These are phyloP conservation scores for Poecilia picta DNA, from an alignment of 2,797 vertebrate species.

Conservation along the genomic window DNA sequence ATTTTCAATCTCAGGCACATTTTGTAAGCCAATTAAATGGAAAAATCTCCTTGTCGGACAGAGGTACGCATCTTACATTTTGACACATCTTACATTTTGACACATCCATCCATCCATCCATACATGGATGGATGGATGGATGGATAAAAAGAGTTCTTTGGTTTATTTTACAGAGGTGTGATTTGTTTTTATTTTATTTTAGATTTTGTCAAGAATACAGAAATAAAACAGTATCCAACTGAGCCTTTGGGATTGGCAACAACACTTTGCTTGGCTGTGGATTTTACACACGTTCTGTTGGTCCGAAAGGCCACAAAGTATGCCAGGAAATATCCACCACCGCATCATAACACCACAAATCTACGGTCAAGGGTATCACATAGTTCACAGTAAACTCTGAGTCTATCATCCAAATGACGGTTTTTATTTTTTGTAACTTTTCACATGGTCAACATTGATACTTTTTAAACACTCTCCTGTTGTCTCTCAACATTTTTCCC, in stretches of 20 bases:
- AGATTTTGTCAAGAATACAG: not conserved
- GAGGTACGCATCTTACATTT: not conserved
- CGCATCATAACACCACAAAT: not conserved
- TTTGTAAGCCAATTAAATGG: constrained; percentile 1
- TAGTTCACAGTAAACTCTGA: not conserved
- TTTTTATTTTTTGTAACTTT: not conserved
- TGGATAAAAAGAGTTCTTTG: not conserved
- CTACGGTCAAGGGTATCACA: not conserved
- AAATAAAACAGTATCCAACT: not conserved
- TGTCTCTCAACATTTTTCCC: not conserved
- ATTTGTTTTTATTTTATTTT: not conserved
- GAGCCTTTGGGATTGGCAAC: not conserved
- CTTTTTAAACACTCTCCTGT: not conserved
- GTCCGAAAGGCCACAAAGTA: not conserved
- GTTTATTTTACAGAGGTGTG: not conserved
- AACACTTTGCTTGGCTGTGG: not conserved
- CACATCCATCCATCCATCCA: too few relatives aligned
- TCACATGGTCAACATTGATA: not conserved
- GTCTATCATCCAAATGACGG: too few relatives aligned
- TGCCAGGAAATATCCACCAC: not conserved
- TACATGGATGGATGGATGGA: too few relatives aligned
- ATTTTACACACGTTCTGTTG: not conserved
- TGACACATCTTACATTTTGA: too few relatives aligned
- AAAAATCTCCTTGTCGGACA: not conserved
- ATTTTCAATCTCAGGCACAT: not conserved